These are phyloP conservation scores for Drosophila serrata DNA, from an alignment of 1,140 invertebrate genomes.

Conservation along the genomic window DNA sequence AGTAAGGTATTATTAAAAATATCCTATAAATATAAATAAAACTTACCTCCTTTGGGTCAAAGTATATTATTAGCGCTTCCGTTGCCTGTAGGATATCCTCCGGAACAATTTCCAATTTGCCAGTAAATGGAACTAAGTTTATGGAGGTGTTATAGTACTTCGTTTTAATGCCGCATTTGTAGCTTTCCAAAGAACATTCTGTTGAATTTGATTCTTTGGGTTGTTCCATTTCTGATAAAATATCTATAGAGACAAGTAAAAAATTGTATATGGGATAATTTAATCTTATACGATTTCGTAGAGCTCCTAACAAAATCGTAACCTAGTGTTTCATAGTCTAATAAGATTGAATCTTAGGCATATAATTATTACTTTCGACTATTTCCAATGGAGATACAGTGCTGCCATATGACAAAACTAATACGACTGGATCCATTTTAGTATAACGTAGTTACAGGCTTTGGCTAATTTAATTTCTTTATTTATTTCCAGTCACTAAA, in stretches of 20 bases:
- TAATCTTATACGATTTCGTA: too few relatives aligned
- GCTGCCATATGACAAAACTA: conserved; percentile 54
- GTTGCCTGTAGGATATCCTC: conserved; percentile 38
- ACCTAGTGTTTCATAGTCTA: not conserved
- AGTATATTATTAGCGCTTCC: conserved; percentile 62
- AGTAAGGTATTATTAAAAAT: not conserved
- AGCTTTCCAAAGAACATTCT: conserved; percentile 28
- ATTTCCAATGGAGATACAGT: conserved; percentile 38
- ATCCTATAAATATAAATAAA: too few relatives aligned
- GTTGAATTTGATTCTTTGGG: conserved; percentile 11
- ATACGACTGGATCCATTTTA: conserved; percentile 55
- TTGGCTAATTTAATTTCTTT: not conserved
- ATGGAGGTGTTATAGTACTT: conserved; percentile 60
- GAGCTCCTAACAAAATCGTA: not conserved
- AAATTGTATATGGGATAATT: too few relatives aligned
- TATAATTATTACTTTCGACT: conserved; percentile 44
- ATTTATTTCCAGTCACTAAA: conserved; percentile 28
- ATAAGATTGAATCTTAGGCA: not conserved
- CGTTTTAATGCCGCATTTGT: conserved; percentile 55
- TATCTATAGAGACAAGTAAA: conserved; percentile 25
- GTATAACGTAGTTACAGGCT: not conserved
- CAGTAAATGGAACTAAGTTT: conserved; percentile 55
- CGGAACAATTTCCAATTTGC: conserved; percentile 52
- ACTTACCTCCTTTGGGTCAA: conserved; percentile 53
- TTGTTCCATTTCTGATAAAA: conserved; percentile 56